These are phyloP conservation scores for Bombylius discolor DNA, from an alignment of 2,888 invertebrate genomes.

Conservation along the genomic window DNA sequence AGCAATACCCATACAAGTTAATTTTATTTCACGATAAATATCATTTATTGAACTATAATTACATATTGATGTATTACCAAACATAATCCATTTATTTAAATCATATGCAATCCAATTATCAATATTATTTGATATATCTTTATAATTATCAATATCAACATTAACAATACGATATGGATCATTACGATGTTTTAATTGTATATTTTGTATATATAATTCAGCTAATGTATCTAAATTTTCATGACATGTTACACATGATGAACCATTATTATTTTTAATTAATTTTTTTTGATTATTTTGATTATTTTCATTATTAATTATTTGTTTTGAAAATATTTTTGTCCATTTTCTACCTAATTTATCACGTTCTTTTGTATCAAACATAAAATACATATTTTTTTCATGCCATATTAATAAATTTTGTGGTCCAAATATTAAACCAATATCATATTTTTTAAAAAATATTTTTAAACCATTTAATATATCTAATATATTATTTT, in stretches of 20 bases:
- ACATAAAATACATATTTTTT: constrained; percentile 33
- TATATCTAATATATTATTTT: constrained; percentile 12
- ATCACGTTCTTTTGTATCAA: constrained; percentile 37
- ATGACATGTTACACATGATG: constrained; percentile 35
- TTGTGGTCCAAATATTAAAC: constrained; percentile 33
- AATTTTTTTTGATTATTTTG: not conserved
- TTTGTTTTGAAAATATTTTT: constrained; percentile 8
- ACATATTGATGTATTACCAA: constrained; percentile 26
- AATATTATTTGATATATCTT: constrained; percentile 26
- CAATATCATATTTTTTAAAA: constrained; percentile 28
- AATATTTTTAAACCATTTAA: constrained; percentile 28
- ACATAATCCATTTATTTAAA: constrained; percentile 29
- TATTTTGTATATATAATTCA: constrained; percentile 31
- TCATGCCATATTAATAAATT: constrained; percentile 35
- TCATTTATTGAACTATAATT: constrained; percentile 4
- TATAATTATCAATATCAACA: constrained; percentile 28
- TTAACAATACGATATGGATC: constrained; percentile 29
- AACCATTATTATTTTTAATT: constrained; percentile 17
- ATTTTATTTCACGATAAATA: constrained; percentile 3
- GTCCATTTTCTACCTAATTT: constrained; percentile 18
- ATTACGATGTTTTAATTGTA: constrained; percentile 21
- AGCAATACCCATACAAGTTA: constrained; percentile 10
- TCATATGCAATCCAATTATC: constrained; percentile 26
- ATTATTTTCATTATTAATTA: not conserved
- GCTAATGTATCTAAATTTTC: constrained; percentile 27